Base-by-base conservation (phyloP, 2,888 invertebrate genomes). In the Drosophila cracens region DNA sequence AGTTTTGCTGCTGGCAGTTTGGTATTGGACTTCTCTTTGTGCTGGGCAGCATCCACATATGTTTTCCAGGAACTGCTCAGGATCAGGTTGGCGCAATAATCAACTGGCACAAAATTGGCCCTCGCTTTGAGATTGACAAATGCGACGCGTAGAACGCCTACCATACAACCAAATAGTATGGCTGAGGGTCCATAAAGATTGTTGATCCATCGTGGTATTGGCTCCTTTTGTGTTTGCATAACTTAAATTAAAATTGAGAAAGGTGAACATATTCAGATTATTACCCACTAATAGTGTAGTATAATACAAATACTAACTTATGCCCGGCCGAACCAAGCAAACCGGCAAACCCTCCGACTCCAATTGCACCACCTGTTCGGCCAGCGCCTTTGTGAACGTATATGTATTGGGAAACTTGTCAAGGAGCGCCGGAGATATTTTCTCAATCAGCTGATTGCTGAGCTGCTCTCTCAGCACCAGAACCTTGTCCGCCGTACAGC, bases 121-220 rank as follows among this genome's bases (percentile, higher is more conserved):
- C 49, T 27, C 4, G 18, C n/a, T 1, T 29, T 10, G 3, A 1
- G 10, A n/a, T 29, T 18, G 10, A 29, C 8, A 29, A 4, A 3
- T 7, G 16, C 8, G 27, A 48, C 27, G 5, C 18, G 48, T 11
- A 48, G 3, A 16, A 48, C 48, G 16, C 48, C 48, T 29, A 49
- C 10, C 1, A 8, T 29, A 5, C 2, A 4, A 49, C 29, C 49
- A 29, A 16, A 49, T 2, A 29, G 8, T 0, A 29, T 0, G 5
- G 18, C 18, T 7, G 10, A 18, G 27, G 29, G 29, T 29, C 49
- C 49, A 49, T 49, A 49, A 1, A 49, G 10, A 49, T 49, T 29
- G 29, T 82, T 72, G 76, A 65, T 80, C 61, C 33, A 33, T 33
- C 33, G 33, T 4, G 33, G 33, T 33, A 33, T 33, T 33, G 33